Evolutionary conservation across 2,888 invertebrate genomes (phyloP), one percentile per base, ranked within the genome.

Genomic region (Torymus aiolomorphi): DNA sequence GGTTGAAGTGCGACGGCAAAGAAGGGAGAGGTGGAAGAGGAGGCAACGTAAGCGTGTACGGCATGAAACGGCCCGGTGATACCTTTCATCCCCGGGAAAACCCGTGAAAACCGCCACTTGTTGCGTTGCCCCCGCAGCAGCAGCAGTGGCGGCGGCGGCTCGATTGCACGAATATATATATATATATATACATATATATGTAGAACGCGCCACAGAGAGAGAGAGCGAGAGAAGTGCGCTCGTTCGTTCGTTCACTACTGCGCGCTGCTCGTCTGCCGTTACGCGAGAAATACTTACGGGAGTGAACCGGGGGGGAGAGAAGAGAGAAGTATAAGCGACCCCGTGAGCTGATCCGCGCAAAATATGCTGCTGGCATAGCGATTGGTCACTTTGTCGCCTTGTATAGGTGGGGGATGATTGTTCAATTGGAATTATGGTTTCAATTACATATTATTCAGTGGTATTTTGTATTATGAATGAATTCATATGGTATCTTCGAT

Each of bases 91-190:
- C 88, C 87, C 85, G 86, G 88, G 88, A 90, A 90, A 90, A 89
- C 87, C 89, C 88, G 89, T 89, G 90, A 90, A 90, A 90, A 90
- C 89, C 88, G 86, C 90, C 90, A 90, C 90, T 90, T 90, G 90
- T 90, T 90, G 90, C 90, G 84, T 87, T 54, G 86, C 88, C 86
- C 87, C 85, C 76, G 69, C 59, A 81, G 77, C 81, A 14, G 42
- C 24, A 3, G 67, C 20, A 14, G 20, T 31, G 24, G 62, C 54
- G 42, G 49, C 63, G 56, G 42, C 12, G 14, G 14, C 20, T 20
- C 59, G 18, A 20, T 13, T 61, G 20, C 14, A 0, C 11, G 24
- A 73, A 49, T 62, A 12, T 73, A 62, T 20, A 24, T 54, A 18
- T 52, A 73, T 73, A 54, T 49, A 65, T n/a, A 13, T 18, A 42